Base-by-base conservation (phyloP, 2,888 invertebrate genomes). In the Augiades crinisus region DNA sequence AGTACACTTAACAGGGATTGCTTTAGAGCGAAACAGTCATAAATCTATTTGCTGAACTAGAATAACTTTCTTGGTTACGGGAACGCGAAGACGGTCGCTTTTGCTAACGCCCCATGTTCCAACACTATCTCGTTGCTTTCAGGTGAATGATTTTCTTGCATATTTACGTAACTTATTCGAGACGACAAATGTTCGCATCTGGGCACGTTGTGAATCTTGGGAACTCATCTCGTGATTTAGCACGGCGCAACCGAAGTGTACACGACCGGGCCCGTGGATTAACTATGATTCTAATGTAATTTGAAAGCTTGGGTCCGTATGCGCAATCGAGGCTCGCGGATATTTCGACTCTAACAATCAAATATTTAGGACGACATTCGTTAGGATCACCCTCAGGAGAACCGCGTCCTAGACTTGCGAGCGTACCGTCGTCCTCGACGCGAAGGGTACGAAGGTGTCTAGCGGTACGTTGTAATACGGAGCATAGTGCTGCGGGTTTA, bases 341-440 rank as follows among this genome's bases (percentile, higher is more conserved):
- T 78, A 81, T 81, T 81, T 80, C 73, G 73, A 83, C 83, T 83
- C 76, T 83, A 84, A 78, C 73, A 71, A 81, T 85, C 72, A 84
- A 83, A 86, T 81, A 85, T 83, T 83, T 86, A 86, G 79, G 75
- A 72, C 76, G 79, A 86, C 80, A 86, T 86, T 87, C 80, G 85
- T 82, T 81, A 81, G 81, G 75, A 82, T 79, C 77, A 70, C 75
- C 68, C 81, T 78, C 78, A 62, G 70, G 80, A 78, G 80, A 71
- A 76, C 75, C 79, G 64, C 77, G 76, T 81, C 79, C 83, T 82
- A 84, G 81, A 78, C 78, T 80, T 75, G 75, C 71, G 72, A 82
- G 76, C 70, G 67, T 68, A 74, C 70, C 67, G 55, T 63, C 57
- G 54, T 55, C 52, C 63, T 58, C 62, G 66, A 51, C 61, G 56